Base-by-base conservation (phyloP, 1,140 invertebrate species). In the Drosophila littoralis region DNA sequence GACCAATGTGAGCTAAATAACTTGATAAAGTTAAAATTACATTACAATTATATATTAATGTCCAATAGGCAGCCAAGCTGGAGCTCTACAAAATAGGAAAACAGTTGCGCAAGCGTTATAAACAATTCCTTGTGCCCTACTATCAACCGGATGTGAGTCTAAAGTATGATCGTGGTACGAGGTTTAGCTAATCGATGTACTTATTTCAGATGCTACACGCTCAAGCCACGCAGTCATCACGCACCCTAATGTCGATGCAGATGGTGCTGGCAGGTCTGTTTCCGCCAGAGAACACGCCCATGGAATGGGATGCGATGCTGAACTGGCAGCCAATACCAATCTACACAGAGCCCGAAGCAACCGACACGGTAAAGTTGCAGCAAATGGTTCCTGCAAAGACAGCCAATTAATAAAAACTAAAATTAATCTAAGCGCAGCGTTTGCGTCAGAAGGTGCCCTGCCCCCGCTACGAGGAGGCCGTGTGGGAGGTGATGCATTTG, bases 241-340 rank as follows among this genome's bases (percentile, higher is more conserved):
- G 97, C 15, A 95, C 96, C n/a, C 93, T 96, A 79, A 96, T 96
- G 93, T 96, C 95, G 43, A 94, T 96, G n/a, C 93, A 95, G 85
- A 90, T 95, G 42, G 93, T 96, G 46, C 93, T 96, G 13, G 96
- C 96, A 6, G 96, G 95, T 7, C 84, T 97, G 7, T 95, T 94
- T 93, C 94, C 94, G 40, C 96, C 96, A 0, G 79, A 84, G 64
- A 92, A 93, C 22, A 90, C 92, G 0, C 90, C 93, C 2, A 94
- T 96, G 83, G 92, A 93, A 43, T 95, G 95, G 93, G 94, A 95
- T 72, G 63, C 91, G 7, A 89, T 93, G 63, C 79, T 97, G 5
- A 80, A 93, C 48, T 97, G 96, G 96, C 96, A 96, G 81, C 96
- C 96, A 2, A 94, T 97, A 69, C 95, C 95, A 1, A 93, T 97